A percentile compares a stretch with the other conserved stretches of the same genome.
Conservation (phyloP, 2,113 vertebrate genomes). For the Erpornis zantholeuca region DNA sequence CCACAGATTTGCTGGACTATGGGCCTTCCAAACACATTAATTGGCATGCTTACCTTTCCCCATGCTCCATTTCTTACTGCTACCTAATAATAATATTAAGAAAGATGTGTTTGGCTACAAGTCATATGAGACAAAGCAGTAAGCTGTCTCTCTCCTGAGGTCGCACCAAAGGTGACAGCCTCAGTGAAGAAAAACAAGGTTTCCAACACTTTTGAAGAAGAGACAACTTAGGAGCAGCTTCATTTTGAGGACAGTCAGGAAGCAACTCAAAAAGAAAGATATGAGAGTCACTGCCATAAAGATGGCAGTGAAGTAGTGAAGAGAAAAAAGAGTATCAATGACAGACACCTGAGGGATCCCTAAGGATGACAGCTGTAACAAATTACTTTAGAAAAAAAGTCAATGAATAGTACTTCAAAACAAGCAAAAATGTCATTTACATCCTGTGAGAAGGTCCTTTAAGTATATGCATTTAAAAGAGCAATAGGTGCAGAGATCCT, state of each 20-base stretch:
- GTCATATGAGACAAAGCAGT: background rate
- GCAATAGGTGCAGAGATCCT: background rate
- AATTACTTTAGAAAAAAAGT: background rate
- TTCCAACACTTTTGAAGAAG: background rate
- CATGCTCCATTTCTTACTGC: background rate
- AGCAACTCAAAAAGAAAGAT: background rate
- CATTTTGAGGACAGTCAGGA: background rate
- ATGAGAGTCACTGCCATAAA: background rate
- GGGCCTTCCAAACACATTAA: background rate
- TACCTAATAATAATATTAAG: background rate
- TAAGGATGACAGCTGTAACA: background rate
- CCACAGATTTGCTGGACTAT: background rate
- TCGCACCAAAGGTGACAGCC: background rate
- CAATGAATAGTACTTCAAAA: background rate
- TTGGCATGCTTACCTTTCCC: background rate
- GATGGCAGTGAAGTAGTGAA: background rate
- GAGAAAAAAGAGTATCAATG: background rate
- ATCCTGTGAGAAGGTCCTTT: background rate
- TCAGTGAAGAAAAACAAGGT: background rate
- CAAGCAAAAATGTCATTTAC: background rate
- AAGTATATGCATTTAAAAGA: background rate
- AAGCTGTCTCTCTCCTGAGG: background rate
- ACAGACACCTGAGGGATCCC: background rate
- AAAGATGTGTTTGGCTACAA: background rate
- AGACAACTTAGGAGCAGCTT: background rate